A percentile compares a stretch with the other conserved stretches of the same genome.
phyloP scores from a whole-genome alignment of 2,113 vertebrate genomes.

The Solea solea region DNA sequence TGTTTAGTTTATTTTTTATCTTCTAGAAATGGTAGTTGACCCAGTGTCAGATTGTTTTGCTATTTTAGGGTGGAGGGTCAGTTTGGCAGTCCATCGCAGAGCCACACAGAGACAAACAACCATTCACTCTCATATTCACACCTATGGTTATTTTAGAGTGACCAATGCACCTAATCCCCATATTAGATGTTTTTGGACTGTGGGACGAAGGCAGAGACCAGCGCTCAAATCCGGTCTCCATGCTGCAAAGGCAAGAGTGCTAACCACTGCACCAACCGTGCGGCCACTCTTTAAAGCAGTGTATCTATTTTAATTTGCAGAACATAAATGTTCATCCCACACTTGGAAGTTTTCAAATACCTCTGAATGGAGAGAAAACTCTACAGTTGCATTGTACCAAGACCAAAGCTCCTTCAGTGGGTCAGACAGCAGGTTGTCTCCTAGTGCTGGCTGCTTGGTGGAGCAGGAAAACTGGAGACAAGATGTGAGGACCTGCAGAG shows the following conservation, averaged over 20 bases:
- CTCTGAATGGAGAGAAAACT: slow-evolving; percentile 6
- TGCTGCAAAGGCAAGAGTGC: too few relatives aligned
- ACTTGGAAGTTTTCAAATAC: slow-evolving; percentile 18
- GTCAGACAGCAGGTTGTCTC: slow-evolving; percentile 35
- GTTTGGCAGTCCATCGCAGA: too few relatives aligned
- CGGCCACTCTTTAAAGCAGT: neutral
- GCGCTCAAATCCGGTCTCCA: neutral
- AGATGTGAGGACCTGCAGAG: slow-evolving; percentile 39
- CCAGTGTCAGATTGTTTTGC: neutral
- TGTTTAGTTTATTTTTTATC: neutral
- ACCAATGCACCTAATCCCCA: neutral
- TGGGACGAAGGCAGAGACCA: too few relatives aligned
- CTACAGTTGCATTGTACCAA: neutral
- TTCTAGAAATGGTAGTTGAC: neutral
- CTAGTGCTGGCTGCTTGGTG: slow-evolving; percentile 1
- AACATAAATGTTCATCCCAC: slow-evolving; percentile 13
- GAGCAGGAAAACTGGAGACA: slow-evolving; percentile 12
- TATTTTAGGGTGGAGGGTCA: neutral
- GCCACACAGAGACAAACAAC: too few relatives aligned
- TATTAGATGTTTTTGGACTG: too few relatives aligned
- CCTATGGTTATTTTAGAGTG: too few relatives aligned
- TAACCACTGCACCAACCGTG: too few relatives aligned
- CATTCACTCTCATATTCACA: too few relatives aligned
- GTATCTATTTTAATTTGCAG: neutral
- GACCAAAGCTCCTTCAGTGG: slow-evolving; percentile 16